Evolutionary conservation across 2,888 invertebrate species (phyloP), one percentile per base, ranked within the genome.

Genomic region (Calameuta idolon): DNA sequence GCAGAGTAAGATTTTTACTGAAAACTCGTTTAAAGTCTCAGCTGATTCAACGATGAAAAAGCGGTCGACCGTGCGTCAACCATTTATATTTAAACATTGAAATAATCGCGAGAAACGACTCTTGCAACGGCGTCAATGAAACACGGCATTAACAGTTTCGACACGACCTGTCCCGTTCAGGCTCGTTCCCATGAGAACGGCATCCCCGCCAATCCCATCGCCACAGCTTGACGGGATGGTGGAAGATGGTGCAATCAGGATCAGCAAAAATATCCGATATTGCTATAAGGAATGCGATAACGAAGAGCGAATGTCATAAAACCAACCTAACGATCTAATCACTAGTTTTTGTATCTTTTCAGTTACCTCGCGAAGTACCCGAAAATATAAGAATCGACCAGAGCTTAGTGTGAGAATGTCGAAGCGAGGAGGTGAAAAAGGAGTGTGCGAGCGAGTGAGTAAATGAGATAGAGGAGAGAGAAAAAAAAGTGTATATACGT

Each of bases 401-500:
- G 2, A 15, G 55, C 55, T 9, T 23, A 23, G 23, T 9, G 55
- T 55, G 55, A 55, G 30, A 71, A 71, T 31, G 33, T 31, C 3
- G 71, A 71, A 31, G 33, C 5, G 11, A 33, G 31, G 31, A 69
- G 30, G 55, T 69, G 40, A 71, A 69, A 37, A 69, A 74, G 34
- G 77, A 73, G 75, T 69, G 75, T 69, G 75, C 15, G 69, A 77
- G 74, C 69, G 75, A 74, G 75, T 12, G 74, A 77, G 76, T 55
- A 76, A 77, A 69, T 40, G 69, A 79, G 71, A 76, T 68, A 75
- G 74, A 69, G 74, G 79, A 75, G 75, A 78, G 79, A 75, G 75
- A 73, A 34, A 33, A 34, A 71, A 78, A 78, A 76, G 76, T 3
- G 37, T 76, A 74, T 77, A 71, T 81, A 77, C 73, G 77, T 79